These are phyloP conservation scores for Exocentrus adspersus DNA, from an alignment of 2,888 invertebrate genomes.

Conservation along the genomic window DNA sequence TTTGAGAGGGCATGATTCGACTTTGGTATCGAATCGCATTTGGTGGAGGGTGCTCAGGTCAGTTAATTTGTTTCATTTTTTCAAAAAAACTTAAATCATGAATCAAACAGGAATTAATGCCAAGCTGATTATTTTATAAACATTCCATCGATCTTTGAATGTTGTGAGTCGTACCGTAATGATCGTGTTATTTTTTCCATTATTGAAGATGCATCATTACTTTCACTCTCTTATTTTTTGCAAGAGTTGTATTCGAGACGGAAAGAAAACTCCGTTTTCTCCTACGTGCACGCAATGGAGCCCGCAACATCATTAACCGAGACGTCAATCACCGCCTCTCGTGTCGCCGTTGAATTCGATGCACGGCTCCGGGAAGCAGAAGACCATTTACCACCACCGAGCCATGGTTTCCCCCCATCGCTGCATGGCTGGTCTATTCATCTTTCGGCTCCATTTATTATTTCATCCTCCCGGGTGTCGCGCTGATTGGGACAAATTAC, in stretches of 20 bases:
- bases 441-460: conserved; percentile 26
- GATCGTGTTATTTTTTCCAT: no score
- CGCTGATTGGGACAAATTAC: conserved; percentile 41
- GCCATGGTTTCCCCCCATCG: conserved; percentile 25
- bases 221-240: no score
- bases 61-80: no score
- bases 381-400: conserved; percentile 27
- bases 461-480: conserved; percentile 17
- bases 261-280: conserved; percentile 25
- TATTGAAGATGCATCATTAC: no score
- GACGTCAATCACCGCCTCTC: conserved; percentile 47
- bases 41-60: no score
- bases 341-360: conserved; percentile 25
- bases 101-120: no score
- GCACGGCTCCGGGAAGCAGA: conserved; percentile 29
- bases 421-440: conserved; percentile 12
- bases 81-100: no score
- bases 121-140: no score
- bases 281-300: conserved; percentile 31
- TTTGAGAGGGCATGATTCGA: no score
- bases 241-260: conserved; percentile 28
- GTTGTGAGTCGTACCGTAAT: no score
- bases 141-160: no score
- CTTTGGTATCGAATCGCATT: no score
- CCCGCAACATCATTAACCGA: conserved; percentile 42